phyloP scores from a whole-genome alignment of 2,888 invertebrate species.

The Drosophila nigritarsus region DNA sequence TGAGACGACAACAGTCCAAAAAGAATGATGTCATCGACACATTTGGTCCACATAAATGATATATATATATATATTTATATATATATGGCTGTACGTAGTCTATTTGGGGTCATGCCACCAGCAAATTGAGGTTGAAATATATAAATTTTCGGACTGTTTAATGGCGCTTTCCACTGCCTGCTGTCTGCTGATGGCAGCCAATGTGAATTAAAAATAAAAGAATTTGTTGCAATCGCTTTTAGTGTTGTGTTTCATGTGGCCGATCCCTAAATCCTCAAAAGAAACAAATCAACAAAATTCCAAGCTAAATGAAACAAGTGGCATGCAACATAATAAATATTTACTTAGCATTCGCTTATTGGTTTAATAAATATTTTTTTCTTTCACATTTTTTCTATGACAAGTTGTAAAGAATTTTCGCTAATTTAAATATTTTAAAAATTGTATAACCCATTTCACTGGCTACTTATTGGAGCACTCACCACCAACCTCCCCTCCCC shows the following conservation, averaged over 20 bases:
- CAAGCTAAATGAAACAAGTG: conserved; percentile 53
- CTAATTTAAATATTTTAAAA: conserved; percentile 9
- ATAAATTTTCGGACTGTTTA: conserved; percentile 71
- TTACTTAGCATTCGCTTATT: conserved; percentile 13
- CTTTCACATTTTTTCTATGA: conserved; percentile 13
- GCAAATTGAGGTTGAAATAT: conserved; percentile 74
- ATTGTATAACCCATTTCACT: conserved; percentile 7
- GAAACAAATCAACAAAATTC: conserved; percentile 23
- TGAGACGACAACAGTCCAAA: conserved; percentile 19
- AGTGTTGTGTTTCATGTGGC: conserved; percentile 22
- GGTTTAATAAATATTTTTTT: conserved; percentile 4
- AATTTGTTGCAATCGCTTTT: conserved; percentile 38
- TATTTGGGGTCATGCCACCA: conserved; percentile 70
- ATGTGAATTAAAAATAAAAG: conserved; percentile 42
- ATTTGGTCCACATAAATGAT: conserved; percentile 62
- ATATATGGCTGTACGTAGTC: conserved; percentile 44
- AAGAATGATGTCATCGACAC: conserved; percentile 73
- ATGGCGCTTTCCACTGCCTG: conserved; percentile 47
- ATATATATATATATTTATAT: conserved; percentile 14
- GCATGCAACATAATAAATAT: conserved; percentile 17
- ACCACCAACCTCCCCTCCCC: background rate
- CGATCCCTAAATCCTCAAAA: conserved; percentile 27
- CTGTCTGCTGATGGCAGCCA: conserved; percentile 8
- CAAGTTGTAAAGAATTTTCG: conserved; percentile 27
- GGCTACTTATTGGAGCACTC: conserved; percentile 5